Evolutionary conservation across 2,113 vertebrate species (phyloP).

Genomic region (Cairina moschata): DNA sequence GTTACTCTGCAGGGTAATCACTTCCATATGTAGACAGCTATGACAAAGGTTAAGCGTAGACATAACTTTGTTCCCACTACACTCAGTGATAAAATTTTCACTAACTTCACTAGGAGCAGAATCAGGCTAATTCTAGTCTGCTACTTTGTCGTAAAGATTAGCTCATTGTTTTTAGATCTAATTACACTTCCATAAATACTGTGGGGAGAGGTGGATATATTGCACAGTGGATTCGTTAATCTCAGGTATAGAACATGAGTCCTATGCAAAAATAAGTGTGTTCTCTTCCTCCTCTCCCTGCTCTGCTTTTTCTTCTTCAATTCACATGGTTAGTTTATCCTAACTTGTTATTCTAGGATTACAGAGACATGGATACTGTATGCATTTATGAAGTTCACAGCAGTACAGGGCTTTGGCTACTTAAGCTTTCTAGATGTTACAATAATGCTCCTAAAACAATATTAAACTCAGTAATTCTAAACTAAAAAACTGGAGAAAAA

Average conservation of each 20-base stretch:
- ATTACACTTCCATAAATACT: background rate
- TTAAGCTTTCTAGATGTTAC: background rate
- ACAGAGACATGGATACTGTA: background rate
- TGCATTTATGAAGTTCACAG: background rate
- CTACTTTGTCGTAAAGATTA: background rate
- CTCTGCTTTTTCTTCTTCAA: background rate
- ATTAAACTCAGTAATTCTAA: background rate
- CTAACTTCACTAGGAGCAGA: background rate
- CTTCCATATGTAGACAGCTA: background rate
- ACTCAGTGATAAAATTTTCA: background rate
- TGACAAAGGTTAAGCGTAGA: background rate
- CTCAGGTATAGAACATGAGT: background rate
- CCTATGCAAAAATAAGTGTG: background rate
- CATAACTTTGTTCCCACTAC: background rate
- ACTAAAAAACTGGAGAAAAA: background rate
- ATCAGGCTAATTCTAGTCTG: background rate
- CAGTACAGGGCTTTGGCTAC: background rate
- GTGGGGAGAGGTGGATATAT: background rate
- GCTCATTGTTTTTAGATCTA: background rate
- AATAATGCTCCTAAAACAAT: background rate
- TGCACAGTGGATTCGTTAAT: background rate
- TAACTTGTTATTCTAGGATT: background rate
- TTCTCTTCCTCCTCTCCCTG: background rate
- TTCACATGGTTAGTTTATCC: background rate
- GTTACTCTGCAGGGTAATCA: background rate